Evolutionary conservation across 2,113 vertebrate genomes (phyloP).

Genomic region (Dromiciops gliroides): DNA sequence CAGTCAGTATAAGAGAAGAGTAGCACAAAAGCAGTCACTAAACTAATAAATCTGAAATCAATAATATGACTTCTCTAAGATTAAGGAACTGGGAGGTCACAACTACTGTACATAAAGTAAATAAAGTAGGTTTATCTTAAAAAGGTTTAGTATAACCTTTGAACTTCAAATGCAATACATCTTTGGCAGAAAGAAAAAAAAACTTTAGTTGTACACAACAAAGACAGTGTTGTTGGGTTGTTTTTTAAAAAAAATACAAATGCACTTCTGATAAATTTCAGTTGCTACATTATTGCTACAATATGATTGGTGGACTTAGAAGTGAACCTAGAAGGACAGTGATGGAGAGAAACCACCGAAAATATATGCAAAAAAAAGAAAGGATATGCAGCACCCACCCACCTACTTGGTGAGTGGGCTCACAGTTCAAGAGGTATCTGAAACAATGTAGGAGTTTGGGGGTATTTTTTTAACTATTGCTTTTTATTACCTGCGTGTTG

Average conservation of each 20-base stretch:
- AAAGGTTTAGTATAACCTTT: slow-evolving; percentile 65
- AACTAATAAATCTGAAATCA: neutral
- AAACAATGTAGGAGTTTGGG: neutral
- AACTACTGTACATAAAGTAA: slow-evolving; percentile 29
- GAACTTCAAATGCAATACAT: slow-evolving; percentile 59
- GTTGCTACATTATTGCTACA: neutral
- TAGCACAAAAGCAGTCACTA: neutral
- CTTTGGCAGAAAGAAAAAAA: neutral
- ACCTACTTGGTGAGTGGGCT: neutral
- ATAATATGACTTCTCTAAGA: neutral
- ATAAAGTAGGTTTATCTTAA: slow-evolving; percentile 60
- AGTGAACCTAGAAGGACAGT: neutral
- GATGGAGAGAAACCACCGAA: neutral
- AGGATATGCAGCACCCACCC: neutral
- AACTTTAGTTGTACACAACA: slow-evolving; percentile 37
- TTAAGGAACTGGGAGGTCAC: neutral
- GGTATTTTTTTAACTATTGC: neutral
- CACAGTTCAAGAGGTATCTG: neutral
- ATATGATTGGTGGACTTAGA: neutral
- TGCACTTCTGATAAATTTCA: neutral
- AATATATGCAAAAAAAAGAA: neutral
- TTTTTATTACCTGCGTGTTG: slow-evolving; percentile 45
- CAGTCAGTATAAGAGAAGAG: slow-evolving; percentile 29
- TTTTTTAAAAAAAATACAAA: neutral
- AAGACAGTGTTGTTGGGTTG: slow-evolving; percentile 66